Evolutionary conservation across 2,797 vertebrate species (phyloP).

Genomic region (Dromococcyx pavoninus): DNA sequence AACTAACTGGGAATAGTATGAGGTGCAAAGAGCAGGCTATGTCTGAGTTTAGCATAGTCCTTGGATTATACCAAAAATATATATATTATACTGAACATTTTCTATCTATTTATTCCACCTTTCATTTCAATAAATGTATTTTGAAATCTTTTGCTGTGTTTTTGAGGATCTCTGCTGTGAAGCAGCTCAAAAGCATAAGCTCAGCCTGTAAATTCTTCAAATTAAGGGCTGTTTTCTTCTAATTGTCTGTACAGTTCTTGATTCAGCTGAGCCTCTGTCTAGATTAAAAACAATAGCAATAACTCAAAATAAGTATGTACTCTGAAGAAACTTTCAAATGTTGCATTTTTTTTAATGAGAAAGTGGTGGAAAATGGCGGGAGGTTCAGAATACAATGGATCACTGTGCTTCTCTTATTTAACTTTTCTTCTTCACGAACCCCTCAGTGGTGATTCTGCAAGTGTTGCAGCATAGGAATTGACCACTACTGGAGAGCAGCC

Average conservation of each 20-base stretch:
- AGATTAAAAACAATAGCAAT: slow-evolving; percentile 14
- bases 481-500: neutral
- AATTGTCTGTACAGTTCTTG: neutral
- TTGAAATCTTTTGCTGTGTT: neutral
- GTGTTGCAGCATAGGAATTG: neutral
- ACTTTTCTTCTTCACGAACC: neutral
- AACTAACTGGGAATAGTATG: neutral
- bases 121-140: neutral
- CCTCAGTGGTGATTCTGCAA: neutral
- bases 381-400: neutral
- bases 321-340: neutral
- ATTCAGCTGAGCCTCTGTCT: neutral
- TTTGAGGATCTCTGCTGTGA: neutral
- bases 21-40: neutral
- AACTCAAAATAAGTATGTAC: neutral
- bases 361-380: neutral
- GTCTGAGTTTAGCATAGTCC: neutral
- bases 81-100: neutral
- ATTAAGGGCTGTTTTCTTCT: neutral
- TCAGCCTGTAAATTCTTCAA: neutral
- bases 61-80: neutral
- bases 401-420: neutral
- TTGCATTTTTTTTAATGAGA: slow-evolving; percentile 21
- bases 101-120: neutral
- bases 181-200: neutral